phyloP scores from a whole-genome alignment of 2,797 vertebrate genomes.

The Clarias pachynema region DNA sequence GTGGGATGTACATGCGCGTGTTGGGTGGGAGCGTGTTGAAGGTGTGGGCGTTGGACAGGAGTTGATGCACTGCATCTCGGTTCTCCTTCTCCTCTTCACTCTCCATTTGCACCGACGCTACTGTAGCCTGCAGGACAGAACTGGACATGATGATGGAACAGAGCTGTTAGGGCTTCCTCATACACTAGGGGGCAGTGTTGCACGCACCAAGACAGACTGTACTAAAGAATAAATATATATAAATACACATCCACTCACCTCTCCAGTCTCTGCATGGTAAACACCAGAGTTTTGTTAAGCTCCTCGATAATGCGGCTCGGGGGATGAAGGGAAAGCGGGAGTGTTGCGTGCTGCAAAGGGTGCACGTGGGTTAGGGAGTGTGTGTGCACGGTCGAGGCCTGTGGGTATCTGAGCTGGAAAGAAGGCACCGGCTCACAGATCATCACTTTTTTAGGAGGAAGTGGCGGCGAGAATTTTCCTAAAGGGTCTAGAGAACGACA shows the following conservation, averaged over 20 bases:
- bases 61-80: conserved; percentile 55
- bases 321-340: conserved; percentile 83
- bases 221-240: background rate
- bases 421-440: conserved; percentile 88
- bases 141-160: conserved; percentile 63
- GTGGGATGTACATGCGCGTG: conserved; percentile 49
- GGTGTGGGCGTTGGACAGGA: conserved; percentile 43
- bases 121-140: conserved; percentile 84
- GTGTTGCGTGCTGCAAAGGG: conserved; percentile 83
- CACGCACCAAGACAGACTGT: background rate
- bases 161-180: conserved; percentile 6
- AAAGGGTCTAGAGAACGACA: conserved; percentile 71
- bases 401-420: conserved; percentile 87
- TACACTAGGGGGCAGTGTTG: conserved; percentile 13
- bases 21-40: background rate
- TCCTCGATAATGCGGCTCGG: conserved; percentile 94
- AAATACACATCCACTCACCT: conserved; percentile 76
- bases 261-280: conserved; percentile 98
- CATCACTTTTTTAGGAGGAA: conserved; percentile 99
- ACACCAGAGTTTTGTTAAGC: conserved; percentile 93
- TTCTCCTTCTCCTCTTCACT: conserved; percentile 97
- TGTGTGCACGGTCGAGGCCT: conserved; percentile 73
- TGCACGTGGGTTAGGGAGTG: conserved; percentile 77
- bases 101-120: conserved; percentile 91
- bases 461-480: conserved; percentile 91